Percentiles rank a stretch among this genome's conserved stretches.
These are phyloP conservation scores for Procavia capensis DNA, from an alignment of 2,113 vertebrate genomes.

Conservation along the genomic window DNA sequence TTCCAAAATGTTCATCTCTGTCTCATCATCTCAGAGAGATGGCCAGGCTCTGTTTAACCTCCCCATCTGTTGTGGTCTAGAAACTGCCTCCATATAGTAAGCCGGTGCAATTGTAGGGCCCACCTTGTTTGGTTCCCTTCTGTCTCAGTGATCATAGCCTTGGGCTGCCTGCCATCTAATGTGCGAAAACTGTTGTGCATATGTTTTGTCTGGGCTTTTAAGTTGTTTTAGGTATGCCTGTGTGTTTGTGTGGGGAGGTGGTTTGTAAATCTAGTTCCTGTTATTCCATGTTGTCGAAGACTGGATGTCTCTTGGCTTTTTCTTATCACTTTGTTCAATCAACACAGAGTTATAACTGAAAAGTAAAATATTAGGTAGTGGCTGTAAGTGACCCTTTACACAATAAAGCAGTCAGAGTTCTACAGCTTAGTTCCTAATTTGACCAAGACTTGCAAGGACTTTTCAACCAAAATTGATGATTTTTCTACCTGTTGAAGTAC, in stretches of 20 bases:
- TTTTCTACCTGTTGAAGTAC: not conserved
- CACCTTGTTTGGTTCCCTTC: not conserved
- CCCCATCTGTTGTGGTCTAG: not conserved
- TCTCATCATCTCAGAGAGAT: not conserved
- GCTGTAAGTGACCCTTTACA: not conserved
- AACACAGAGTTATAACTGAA: not conserved
- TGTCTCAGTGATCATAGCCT: not conserved
- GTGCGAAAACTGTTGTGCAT: not conserved
- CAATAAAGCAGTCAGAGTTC: not conserved
- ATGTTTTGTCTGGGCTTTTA: not conserved
- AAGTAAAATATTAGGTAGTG: not conserved
- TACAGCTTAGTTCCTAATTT: not conserved
- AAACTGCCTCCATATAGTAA: not conserved
- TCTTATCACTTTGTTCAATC: not conserved
- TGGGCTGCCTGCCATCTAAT: not conserved
- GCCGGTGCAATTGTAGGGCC: not conserved
- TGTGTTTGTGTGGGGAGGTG: too few relatives aligned
- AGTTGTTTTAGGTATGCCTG: not conserved
- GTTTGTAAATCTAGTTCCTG: conserved; percentile 11
- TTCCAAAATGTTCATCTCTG: not conserved
- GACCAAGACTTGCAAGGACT: not conserved
- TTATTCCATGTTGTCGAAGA: not conserved
- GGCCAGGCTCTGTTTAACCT: not conserved
- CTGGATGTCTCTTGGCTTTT: not conserved
- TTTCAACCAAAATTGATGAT: not conserved